A percentile compares a stretch with the other conserved stretches of the same genome.
phyloP scores from a whole-genome alignment of 2,797 vertebrate genomes.

The Danionella dracula region DNA sequence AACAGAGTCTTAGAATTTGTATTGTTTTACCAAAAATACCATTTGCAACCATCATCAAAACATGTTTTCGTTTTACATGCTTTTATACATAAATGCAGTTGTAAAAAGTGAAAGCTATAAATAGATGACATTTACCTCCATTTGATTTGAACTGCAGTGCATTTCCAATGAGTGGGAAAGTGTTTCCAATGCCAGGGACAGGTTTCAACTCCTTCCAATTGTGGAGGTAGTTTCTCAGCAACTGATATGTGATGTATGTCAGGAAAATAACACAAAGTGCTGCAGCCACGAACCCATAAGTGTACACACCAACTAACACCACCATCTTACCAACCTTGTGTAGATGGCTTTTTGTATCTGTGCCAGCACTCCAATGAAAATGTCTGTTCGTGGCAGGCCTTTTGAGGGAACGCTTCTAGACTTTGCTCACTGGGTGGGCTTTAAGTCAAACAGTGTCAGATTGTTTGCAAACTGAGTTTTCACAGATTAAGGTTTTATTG shows the following conservation, averaged over 20 bases:
- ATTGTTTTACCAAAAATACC: too few relatives aligned
- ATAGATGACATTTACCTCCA: conserved; percentile 68
- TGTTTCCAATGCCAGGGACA: conserved; percentile 52
- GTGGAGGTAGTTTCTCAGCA: conserved; percentile 56
- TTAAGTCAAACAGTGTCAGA: too few relatives aligned
- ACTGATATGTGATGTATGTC: conserved; percentile 57
- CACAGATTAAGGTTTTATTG: too few relatives aligned
- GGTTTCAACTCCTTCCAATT: conserved; percentile 64
- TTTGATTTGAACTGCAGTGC: conserved; percentile 61
- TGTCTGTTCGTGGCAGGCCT: background rate
- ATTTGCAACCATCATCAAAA: too few relatives aligned
- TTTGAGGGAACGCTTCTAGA: background rate
- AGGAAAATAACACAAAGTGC: conserved; percentile 48
- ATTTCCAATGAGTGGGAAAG: conserved; percentile 64
- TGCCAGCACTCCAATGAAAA: background rate
- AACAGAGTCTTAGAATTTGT: too few relatives aligned
- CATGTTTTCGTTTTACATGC: too few relatives aligned
- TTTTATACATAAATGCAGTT: too few relatives aligned
- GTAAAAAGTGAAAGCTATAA: too few relatives aligned
- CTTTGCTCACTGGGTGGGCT: background rate
- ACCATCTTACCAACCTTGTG: conserved; percentile 48
- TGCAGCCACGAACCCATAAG: conserved; percentile 42
- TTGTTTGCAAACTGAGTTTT: too few relatives aligned
- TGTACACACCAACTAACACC: conserved; percentile 25
- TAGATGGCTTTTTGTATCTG: background rate